Base-by-base conservation (phyloP, 2,113 vertebrate genomes). In the Dasyornis broadbenti region DNA sequence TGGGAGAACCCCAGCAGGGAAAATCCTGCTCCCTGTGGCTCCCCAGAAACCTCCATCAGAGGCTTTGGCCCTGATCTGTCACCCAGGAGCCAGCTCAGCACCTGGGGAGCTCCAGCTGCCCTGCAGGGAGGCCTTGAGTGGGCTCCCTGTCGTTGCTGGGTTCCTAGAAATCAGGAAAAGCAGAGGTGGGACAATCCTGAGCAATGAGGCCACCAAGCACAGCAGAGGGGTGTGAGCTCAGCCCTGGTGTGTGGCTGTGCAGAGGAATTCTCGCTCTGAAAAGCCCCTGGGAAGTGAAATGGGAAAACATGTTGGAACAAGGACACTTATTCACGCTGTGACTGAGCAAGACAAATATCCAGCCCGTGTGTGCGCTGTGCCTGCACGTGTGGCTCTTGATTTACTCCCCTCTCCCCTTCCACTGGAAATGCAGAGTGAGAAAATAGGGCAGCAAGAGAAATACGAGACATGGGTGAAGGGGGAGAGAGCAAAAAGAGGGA, bases 261-360 rank as follows among this genome's bases (percentile, higher is more conserved):
- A 50, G 78, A 86, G 84, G 92, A 92, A 79, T 80, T 90, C 92
- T 94, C 2, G 0, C 56, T 82, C 75, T 84, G 94, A 72, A 92
- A 88, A 94, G 59, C 86, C 89, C 84, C 73, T 72, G 78, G 95
- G 96, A 95, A 92, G 92, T 50, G 65, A 69, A 91, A 81, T 23
- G 69, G 64, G 87, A 81, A 92, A 96, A 88, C 96, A 20, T 95
- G 97, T 97, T 91, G 79, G 72, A 95, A 95, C 97, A 97, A 90
- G 96, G 95, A 22, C 3, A 27, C 52, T 91, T 93, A 92, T 96
- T 97, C 96, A 92, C 56, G 44, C 64, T 49, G 68, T 92, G 89
- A 90, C 83, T 88, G 96, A 96, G 93, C 80, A 82, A 88, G 90
- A 89, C 78, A 82, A 96, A 95, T 9, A 96, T 64, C 71, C 84